Conservation (phyloP, 1,140 invertebrate genomes). For the Bombus pyrosoma region DNA sequence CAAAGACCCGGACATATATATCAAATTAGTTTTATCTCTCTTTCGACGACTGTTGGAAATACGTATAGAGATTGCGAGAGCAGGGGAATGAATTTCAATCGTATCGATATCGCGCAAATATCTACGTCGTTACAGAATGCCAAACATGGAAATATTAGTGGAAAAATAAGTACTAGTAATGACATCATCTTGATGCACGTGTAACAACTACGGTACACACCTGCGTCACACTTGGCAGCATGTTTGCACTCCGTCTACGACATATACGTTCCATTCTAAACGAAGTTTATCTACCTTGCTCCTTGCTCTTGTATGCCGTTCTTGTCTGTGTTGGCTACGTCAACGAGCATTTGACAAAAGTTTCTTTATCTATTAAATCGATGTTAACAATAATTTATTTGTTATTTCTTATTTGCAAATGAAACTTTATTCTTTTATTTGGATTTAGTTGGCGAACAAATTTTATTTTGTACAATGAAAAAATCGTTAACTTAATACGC, state of each 20-base stretch:
- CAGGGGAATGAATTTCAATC: neutral
- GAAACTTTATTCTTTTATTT: too few species aligned
- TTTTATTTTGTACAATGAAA: too few species aligned
- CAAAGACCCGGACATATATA: neutral
- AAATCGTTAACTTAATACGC: too few species aligned
- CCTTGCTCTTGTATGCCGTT: neutral
- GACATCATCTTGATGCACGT: slow-evolving; percentile 61
- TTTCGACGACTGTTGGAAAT: neutral
- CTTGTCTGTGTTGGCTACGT: neutral
- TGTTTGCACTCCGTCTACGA: slow-evolving; percentile 37
- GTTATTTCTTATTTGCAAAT: too few species aligned
- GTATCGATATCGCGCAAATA: neutral
- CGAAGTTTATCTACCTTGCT: slow-evolving; percentile 27
- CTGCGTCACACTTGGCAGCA: slow-evolving; percentile 37
- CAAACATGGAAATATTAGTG: slow-evolving; percentile 56
- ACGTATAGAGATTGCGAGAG: neutral
- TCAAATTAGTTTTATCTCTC: neutral
- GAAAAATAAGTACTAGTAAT: slow-evolving; percentile 45
- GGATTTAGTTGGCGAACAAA: too few species aligned
- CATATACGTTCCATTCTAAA: slow-evolving; percentile 46
- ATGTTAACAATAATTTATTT: too few species aligned
- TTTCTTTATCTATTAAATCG: too few species aligned
- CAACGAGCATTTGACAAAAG: too few species aligned
- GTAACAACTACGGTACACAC: slow-evolving; percentile 54
- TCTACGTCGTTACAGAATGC: slow-evolving; percentile 17